Evolutionary conservation across 2,797 vertebrate species (phyloP), one percentile per base, ranked within the genome.

Genomic region (Phoebastria nigripes): DNA sequence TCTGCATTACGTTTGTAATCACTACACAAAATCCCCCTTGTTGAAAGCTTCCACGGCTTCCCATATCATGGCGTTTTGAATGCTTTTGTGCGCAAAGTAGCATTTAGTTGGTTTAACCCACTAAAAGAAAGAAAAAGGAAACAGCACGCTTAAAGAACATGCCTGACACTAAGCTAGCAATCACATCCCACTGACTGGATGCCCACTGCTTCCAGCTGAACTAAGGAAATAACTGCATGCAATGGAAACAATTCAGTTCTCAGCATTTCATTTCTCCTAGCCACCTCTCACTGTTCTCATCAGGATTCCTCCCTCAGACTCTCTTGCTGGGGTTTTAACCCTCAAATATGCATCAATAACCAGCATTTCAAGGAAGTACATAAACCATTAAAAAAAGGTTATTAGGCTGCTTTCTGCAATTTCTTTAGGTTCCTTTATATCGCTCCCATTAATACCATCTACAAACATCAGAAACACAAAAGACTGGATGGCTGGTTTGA

Each of bases 231-330:
- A 90, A 62, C 69, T 10, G 76, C 89, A 77, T 21, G 67, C 26
- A 61, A 11, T 2, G 9, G 87, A 35, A 94, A 92, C 81, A 96
- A 95, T 76, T 54, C 82, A 0, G 1, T 65, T 46, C 88, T 88
- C 94, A 61, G 87, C 82, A 82, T 54, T 90, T 83, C 82, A 28
- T 69, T 93, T 77, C 87, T 94, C 78, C 69, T 22, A 73, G 72
- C 90, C 87, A 79, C 94, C 93, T 78, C 96, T 96, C 96, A 93
- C 92, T 91, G 86, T 61, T 93, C 86, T 92, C 95, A 93, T 92
- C 91, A 94, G 91, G 84, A 97, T 97, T 96, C 97, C 95, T 89
- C 90, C 95, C 91, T 65, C 97, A 92, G 39, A 92, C 59, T 87
- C 85, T 42, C 54, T 51, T 52, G 37, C 77, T 59, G 0, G 28